Base-by-base conservation (phyloP, 2,797 vertebrate genomes). In the Tachyglossus aculeatus region DNA sequence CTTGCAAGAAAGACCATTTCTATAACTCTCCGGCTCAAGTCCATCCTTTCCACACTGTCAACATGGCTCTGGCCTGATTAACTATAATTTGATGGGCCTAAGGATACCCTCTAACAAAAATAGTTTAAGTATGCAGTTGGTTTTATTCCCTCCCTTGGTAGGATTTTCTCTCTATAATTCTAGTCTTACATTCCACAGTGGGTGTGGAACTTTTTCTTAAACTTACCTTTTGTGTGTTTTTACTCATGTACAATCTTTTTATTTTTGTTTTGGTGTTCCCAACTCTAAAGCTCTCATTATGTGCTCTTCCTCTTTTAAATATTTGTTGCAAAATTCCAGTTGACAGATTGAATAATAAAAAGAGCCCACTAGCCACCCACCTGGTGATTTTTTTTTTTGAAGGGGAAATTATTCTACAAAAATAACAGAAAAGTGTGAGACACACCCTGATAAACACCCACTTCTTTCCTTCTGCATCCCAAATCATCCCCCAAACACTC, bases 221-320 rank as follows among this genome's bases (percentile, higher is more conserved):
- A 67, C 32, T 58, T 62, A 51, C 14, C 27, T 74, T 73, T 71
- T 54, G 41, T 68, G 39, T 40, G 65, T 78, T 81, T 74, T 56
- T 45, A 57, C 39, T 67, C 11, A 21, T 69, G 51, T 69, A 68
- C 68, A 38, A 60, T 60, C 66, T 43, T 67, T 12, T 63, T 45
- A 65, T 51, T 86, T 80, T 52, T 27, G 63, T 55, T 66, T 67
- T 71, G 65, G 62, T 65, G 71, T 57, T 73, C 38, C 63, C 14
- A 67, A 81, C 76, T 76, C 66, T 58, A 66, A 64, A 80, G 25
- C 41, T 74, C 72, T 65, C 45, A 32, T 24, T 44, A 40, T 59
- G 58, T 51, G 77, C 83, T 68, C 66, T 76, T 82, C 78, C 71
- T 78, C 80, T 76, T 81, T 83, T 76, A 71, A 83, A n/a, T 52